phyloP scores from a whole-genome alignment of 2,888 invertebrate genomes.

The Dicroscelio sp. region DNA sequence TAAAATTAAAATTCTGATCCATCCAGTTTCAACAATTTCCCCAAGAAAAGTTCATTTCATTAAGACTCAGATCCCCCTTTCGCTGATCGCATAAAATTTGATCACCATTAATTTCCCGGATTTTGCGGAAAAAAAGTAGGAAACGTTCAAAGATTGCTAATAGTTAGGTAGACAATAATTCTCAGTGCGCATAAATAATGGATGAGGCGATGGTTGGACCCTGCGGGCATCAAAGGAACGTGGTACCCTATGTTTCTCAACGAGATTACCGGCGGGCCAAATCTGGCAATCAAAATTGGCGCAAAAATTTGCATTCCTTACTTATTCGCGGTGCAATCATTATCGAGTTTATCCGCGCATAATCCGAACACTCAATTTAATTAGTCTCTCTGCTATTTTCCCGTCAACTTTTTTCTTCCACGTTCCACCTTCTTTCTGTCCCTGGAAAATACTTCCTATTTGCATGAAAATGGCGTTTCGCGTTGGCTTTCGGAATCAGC shows the following conservation, averaged over 20 bases:
- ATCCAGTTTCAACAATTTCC: too few species aligned
- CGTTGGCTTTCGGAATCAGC: background rate
- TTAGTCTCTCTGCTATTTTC: conserved; percentile 10
- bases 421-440: background rate
- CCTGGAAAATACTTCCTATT: conserved; percentile 1
- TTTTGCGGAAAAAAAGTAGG: background rate
- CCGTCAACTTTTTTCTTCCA: too few species aligned
- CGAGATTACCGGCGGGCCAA: conserved; percentile 51
- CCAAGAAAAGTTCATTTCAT: too few species aligned
- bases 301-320: conserved; percentile 59
- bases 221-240: conserved; percentile 55
- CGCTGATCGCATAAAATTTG: too few species aligned
- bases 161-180: background rate
- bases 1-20: too few species aligned
- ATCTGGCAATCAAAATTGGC: conserved; percentile 45
- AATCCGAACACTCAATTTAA: conserved; percentile 33
- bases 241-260: conserved; percentile 47
- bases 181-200: conserved; percentile 44
- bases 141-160: background rate
- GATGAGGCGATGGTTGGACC: conserved; percentile 40
- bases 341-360: conserved; percentile 10
- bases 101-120: too few species aligned
- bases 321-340: conserved; percentile 37
- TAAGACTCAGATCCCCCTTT: too few species aligned
- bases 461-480: background rate